phyloP scores from a whole-genome alignment of 2,888 invertebrate genomes.

The Chaetogeoica ovagalla region DNA sequence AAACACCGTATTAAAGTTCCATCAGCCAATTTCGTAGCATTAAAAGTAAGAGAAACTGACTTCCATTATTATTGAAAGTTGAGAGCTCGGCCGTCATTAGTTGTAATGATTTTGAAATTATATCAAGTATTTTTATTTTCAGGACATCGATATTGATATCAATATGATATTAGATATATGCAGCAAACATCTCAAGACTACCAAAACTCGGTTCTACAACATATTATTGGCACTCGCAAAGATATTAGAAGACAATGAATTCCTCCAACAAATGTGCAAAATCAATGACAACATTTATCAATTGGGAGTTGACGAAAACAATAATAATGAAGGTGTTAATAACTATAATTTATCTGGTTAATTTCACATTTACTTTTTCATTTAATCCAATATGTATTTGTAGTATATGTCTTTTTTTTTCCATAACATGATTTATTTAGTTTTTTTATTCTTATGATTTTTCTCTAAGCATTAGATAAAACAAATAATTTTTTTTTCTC shows the following conservation, averaged over 20 bases:
- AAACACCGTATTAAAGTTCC: conserved; percentile 75
- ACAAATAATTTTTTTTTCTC: neutral
- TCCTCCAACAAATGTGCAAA: conserved; percentile 74
- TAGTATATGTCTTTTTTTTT: neutral
- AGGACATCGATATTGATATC: conserved; percentile 61
- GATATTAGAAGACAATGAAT: conserved; percentile 72
- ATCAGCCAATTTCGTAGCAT: conserved; percentile 70
- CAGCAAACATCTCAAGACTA: conserved; percentile 73
- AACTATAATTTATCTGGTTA: conserved; percentile 49
- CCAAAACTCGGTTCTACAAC: conserved; percentile 66
- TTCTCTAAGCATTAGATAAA: neutral
- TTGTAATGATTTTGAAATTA: too few species aligned
- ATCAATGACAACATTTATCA: conserved; percentile 78
- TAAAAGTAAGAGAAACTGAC: conserved; percentile 61
- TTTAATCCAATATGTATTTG: neutral
- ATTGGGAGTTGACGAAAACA: conserved; percentile 52
- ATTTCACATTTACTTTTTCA: conserved; percentile 10
- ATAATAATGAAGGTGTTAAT: conserved; percentile 36
- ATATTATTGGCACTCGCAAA: conserved; percentile 70
- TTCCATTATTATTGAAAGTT: neutral
- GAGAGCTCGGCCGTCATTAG: too few species aligned
- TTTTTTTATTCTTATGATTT: neutral
- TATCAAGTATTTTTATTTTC: conserved; percentile 55
- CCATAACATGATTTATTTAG: neutral
- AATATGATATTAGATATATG: conserved; percentile 69